Evolutionary conservation across 2,797 vertebrate species (phyloP), one percentile per base, ranked within the genome.

Genomic region (Intellagama lesueurii): DNA sequence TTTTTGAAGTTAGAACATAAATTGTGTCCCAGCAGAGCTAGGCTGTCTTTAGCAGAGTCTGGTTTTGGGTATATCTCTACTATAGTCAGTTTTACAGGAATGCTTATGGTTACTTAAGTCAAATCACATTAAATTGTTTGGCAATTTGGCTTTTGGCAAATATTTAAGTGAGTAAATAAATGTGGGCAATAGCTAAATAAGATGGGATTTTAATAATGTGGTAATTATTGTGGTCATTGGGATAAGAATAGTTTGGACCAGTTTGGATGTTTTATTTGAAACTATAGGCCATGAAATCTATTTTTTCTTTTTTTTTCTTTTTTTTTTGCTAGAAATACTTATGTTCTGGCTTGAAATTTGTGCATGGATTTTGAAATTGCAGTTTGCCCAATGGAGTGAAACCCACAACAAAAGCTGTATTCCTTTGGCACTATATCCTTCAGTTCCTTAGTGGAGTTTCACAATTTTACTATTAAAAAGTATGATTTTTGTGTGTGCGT

Each of bases 1-100:
- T 78, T 17, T 69, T 78, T 83, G 6, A 66, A 47, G 44, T 72
- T 83, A 86, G 76, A 87, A 77, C 17, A 81, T 64, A 70, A 80
- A 89, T 28, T 81, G 28, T n/a, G 12, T 86, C 70, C 12, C 22
- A 60, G 35, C 28, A 72, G 47, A 56, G 56, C 44, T 85, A 81
- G 0, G 1, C 24, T 40, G 14, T 24, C 7, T 5, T 6, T 73
- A 64, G 35, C 40, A 84, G 26, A 66, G 32, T 66, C 17, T 86
- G 30, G 6, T 72, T 40, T 85, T 60, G 77, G 28, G 28, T 30
- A 44, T 88, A 40, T 14, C 16, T 35, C 66, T 9, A 76, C 14
- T 75, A 12, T 81, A 49, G 8, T 80, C 16, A 32, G 44, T 49
- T 8, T 75, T 56, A 60, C 40, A 81, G 40, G 30, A 28, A 5